phyloP scores from a whole-genome alignment of 2,888 invertebrate genomes.

The Drosophila paranaensis region DNA sequence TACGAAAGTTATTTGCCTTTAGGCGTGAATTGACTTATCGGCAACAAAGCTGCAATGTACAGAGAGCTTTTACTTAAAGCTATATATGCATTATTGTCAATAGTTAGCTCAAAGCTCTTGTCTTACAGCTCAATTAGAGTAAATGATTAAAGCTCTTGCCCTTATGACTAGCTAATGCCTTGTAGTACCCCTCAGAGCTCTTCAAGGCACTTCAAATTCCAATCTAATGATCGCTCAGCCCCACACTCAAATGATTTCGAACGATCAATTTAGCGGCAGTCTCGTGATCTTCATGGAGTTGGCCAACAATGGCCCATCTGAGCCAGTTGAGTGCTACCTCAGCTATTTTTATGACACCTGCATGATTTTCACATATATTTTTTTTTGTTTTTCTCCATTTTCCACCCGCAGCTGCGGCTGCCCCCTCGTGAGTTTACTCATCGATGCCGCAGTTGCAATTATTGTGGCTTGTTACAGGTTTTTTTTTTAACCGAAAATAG shows the following conservation, averaged over 20 bases:
- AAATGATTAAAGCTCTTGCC: neutral
- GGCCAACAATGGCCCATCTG: slow-evolving; percentile 32
- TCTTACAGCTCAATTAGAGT: neutral
- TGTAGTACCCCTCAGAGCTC: neutral
- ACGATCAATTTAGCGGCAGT: slow-evolving; percentile 30
- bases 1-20: neutral
- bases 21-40: slow-evolving; percentile 1
- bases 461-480: slow-evolving; percentile 74
- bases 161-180: neutral
- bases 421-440: slow-evolving; percentile 35
- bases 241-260: slow-evolving; percentile 27
- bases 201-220: slow-evolving; percentile 4
- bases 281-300: slow-evolving; percentile 29
- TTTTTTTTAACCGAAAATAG: slow-evolving; percentile 38
- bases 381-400: slow-evolving; percentile 8
- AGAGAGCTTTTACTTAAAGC: neutral
- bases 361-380: slow-evolving; percentile 70
- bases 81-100: no score
- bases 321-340: slow-evolving; percentile 41
- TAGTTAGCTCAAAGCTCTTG: neutral
- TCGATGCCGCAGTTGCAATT: slow-evolving; percentile 66
- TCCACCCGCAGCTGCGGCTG: slow-evolving; percentile 57
- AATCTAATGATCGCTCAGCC: slow-evolving; percentile 1
- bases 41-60: neutral
- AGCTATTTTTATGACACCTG: slow-evolving; percentile 73